Evolutionary conservation across 2,888 invertebrate species (phyloP).

Genomic region (Acleris literana): DNA sequence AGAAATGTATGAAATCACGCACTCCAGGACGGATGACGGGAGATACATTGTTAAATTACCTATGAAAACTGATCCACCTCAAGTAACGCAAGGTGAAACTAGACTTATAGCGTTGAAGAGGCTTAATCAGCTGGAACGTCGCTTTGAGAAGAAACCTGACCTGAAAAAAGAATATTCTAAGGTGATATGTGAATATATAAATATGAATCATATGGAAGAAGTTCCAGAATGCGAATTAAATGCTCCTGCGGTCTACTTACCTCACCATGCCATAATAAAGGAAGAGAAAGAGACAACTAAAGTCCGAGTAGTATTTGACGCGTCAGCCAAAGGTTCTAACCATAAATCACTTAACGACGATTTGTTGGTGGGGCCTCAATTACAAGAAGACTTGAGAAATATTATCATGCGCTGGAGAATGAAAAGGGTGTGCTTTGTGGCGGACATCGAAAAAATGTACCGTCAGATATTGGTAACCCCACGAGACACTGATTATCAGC

Average conservation of each 20-base stretch:
- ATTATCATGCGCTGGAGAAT: constrained; percentile 22
- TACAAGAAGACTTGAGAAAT: constrained; percentile 19
- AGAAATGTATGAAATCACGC: constrained; percentile 1
- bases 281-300: constrained; percentile 33
- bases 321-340: constrained; percentile 6
- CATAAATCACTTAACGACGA: constrained; percentile 12
- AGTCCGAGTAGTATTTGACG: constrained; percentile 29
- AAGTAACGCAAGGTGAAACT: background rate
- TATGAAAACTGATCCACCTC: background rate
- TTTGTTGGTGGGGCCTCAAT: constrained; percentile 17
- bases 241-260: constrained; percentile 6
- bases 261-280: constrained; percentile 21
- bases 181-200: constrained; percentile 12
- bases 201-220: constrained; percentile 11
- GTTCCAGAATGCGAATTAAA: constrained; percentile 4
- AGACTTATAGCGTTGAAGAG: constrained; percentile 6
- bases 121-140: constrained; percentile 11
- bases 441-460: constrained; percentile 23
- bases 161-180: constrained; percentile 3
- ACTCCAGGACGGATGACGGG: background rate
- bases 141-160: constrained; percentile 2
- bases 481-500: constrained; percentile 32
- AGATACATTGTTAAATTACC: constrained; percentile 8
- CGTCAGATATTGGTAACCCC: constrained; percentile 38
- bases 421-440: constrained; percentile 14